Base-by-base conservation (phyloP, 2,888 invertebrate genomes). In the Dryobotodes eremita region DNA sequence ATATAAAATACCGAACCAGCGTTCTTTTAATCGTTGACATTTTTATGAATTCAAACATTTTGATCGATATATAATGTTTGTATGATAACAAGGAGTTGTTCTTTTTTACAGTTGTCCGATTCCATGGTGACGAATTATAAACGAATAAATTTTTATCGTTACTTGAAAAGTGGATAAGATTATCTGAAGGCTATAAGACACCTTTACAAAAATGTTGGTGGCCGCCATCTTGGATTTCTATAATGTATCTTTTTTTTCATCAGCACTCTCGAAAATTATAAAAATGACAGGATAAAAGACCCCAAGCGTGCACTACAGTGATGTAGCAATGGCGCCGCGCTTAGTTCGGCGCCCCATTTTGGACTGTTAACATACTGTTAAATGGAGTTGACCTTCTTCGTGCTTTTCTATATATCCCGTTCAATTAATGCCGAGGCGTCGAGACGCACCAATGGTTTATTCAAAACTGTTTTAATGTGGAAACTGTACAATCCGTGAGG, bases 381-480 rank as follows among this genome's bases (percentile, higher is more conserved):
- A 36, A 31, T 23, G 0, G 23, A 71, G n/a, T 79, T 73, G 3
- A 26, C 71, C 75, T 88, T 85, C 76, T 85, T 70, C 2, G 2
- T 13, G 10, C 17, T 36, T 15, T n/a, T 13, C 26, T 15, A 1
- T 53, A 1, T 53, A 46, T 23, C 23, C 17, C 15, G 10, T 71
- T 1, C 17, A 73, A 66, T 72, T 73, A 68, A 7, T 23, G 36
- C 2, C 42, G 64, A 57, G 70, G 73, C 71, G 65, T 75, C 83
- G 88, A 86, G 79, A 78, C 71, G 73, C 81, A 79, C 75, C 78
- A 79, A 77, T 82, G 80, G 82, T 86, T 89, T 86, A 88, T 88
- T 88, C 77, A 80, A 69, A 74, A 77, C 61, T 75, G 71, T 85
- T 88, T 82, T 79, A 77, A 86, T 82, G 69, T 76, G 57, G 26